These are phyloP conservation scores for Intellagama lesueurii DNA, from an alignment of 2,797 vertebrate species.

Conservation along the genomic window DNA sequence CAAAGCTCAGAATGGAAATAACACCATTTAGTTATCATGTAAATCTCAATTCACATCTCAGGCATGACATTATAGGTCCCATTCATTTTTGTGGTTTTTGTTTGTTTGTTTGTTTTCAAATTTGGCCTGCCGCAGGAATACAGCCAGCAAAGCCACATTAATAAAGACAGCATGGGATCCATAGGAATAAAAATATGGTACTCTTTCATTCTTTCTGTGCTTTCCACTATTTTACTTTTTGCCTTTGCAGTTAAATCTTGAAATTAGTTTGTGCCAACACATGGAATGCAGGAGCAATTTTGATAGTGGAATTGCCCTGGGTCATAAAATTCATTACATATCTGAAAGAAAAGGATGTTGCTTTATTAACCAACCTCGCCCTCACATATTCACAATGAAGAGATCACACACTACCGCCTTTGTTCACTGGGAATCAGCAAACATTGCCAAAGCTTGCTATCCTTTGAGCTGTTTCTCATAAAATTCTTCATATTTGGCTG, in stretches of 20 bases:
- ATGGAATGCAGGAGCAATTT: background rate
- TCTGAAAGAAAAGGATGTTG: slow-evolving; percentile 2
- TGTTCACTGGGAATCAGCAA: slow-evolving; percentile 1
- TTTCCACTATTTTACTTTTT: background rate
- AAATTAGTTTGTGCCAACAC: slow-evolving; percentile 21
- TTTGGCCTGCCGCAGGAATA: background rate
- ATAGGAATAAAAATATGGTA: background rate
- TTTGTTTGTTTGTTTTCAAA: background rate
- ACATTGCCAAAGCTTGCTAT: slow-evolving; percentile 22
- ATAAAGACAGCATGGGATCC: accelerated
- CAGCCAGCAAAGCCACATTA: background rate
- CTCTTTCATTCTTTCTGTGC: background rate
- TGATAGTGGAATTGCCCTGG: background rate
- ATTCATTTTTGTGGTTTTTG: too few species aligned
- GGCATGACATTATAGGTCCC: background rate
- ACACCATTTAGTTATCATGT: too few species aligned
- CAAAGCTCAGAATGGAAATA: too few species aligned
- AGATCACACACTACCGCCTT: background rate
- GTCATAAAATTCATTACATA: slow-evolving; percentile 27
- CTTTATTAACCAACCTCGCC: background rate
- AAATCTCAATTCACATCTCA: background rate
- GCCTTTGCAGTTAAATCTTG: slow-evolving; percentile 15
- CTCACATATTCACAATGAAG: slow-evolving; percentile 1
- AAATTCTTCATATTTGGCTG: slow-evolving; percentile 41
- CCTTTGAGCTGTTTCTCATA: slow-evolving; percentile 17